A percentile compares a stretch with the other conserved stretches of the same genome.
These are phyloP conservation scores for Heliocidaris erythrogramma DNA, from an alignment of 35 echinoderm and acorn worm genomes.

Conservation along the genomic window DNA sequence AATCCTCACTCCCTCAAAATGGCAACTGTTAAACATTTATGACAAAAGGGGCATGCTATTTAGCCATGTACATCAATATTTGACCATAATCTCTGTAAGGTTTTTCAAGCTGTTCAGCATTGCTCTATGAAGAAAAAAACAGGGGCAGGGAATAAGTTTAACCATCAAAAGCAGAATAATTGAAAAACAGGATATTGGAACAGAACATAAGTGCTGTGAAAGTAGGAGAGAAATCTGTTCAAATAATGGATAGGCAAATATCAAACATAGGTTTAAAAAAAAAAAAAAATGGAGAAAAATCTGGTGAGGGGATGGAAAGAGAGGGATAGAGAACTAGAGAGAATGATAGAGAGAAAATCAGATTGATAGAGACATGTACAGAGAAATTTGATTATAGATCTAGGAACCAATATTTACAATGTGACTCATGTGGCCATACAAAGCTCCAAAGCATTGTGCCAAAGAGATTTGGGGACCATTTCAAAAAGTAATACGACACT, in stretches of 20 bases:
- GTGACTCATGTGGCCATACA: neutral
- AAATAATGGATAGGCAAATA: neutral
- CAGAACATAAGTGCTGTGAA: neutral
- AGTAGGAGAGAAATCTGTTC: neutral
- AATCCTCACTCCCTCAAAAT: neutral
- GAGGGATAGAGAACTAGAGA: neutral
- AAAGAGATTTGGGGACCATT: neutral
- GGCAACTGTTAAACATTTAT: neutral
- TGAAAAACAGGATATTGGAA: neutral
- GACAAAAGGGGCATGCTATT: neutral
- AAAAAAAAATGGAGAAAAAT: neutral
- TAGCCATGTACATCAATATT: neutral
- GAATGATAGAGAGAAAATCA: neutral
- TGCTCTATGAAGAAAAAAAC: neutral
- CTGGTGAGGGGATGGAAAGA: neutral
- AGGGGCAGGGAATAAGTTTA: neutral
- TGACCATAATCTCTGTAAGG: neutral
- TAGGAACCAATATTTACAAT: neutral
- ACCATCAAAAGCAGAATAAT: neutral
- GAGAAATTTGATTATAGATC: neutral
- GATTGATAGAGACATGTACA: neutral
- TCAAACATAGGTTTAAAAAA: neutral
- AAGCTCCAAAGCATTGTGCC: neutral
- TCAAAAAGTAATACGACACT: slow-evolving; percentile 5
- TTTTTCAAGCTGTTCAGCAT: neutral